Evolutionary conservation across 2,113 vertebrate species (phyloP), one percentile per base, ranked within the genome.

Genomic region (Cisticola juncidis): DNA sequence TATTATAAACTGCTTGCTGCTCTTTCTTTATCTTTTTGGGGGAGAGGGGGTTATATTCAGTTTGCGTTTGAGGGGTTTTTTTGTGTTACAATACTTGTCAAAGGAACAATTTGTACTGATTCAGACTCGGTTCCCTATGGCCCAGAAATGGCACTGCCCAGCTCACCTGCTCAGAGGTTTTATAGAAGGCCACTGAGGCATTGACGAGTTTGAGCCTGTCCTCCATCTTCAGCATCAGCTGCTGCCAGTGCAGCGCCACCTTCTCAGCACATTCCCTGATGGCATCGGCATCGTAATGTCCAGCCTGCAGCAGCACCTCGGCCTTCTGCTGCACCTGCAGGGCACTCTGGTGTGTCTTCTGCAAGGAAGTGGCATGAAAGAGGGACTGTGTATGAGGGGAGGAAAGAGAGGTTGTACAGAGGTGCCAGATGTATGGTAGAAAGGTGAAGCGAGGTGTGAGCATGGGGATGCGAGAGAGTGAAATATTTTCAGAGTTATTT

Each of bases 161-260:
- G 61, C 98, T 98, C 92, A 99, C 99, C 99, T 99, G 99, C 90
- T 99, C 99, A 11, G 99, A 99, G 6, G 99, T 99, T 98, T 99
- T 99, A 94, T 99, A 99, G 95, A 99, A 99, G 91, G 99, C 99
- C 92, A 99, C 99, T 0, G 99, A 99, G 26, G 99, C 99, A 2
- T 99, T 99, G 89, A 99, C 99, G 20, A 99, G 98, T 96, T 99
- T 99, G 29, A 99, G 98, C 14, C 99, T 98, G 96, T 99, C 99
- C 90, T 99, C 99, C 99, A 99, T 99, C 98, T 99, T 99, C 83
- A 99, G 97, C 99, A 99, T 99, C 92, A 99, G 98, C 97, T 99
- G 99, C 97, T 99, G 99, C 99, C 99, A 99, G 95, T 99, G 99
- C 57, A 99, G 94, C 4, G 99, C 99, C 97, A 99, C 99, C 96